A percentile compares a stretch with the other conserved stretches of the same genome.
These are phyloP conservation scores for Scotopteryx bipunctaria DNA, from an alignment of 2,888 invertebrate genomes.

Conservation along the genomic window DNA sequence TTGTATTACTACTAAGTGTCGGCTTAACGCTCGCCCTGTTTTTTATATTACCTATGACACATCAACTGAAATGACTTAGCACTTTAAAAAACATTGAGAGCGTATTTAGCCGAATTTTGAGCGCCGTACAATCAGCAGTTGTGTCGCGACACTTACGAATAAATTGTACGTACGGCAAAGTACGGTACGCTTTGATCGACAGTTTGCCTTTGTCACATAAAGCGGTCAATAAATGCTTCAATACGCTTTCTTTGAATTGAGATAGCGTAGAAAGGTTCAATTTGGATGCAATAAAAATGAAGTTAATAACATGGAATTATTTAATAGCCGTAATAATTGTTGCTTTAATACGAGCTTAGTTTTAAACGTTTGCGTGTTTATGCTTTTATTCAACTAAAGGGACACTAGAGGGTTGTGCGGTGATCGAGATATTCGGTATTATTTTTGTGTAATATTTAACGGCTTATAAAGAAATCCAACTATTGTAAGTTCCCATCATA, in stretches of 20 bases:
- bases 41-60: too few species aligned
- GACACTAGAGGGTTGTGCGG: background rate
- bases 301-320: constrained; percentile 53
- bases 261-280: constrained; percentile 61
- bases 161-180: background rate
- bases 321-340: constrained; percentile 46
- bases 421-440: too few species aligned
- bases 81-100: too few species aligned
- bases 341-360: constrained; percentile 40
- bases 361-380: constrained; percentile 45
- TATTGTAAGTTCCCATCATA: too few species aligned
- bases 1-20: too few species aligned
- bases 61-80: too few species aligned
- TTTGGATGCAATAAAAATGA: constrained; percentile 60
- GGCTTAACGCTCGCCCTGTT: too few species aligned
- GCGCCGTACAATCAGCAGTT: too few species aligned
- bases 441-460: too few species aligned
- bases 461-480: too few species aligned
- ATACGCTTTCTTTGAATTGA: constrained; percentile 60
- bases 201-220: constrained; percentile 51
- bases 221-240: constrained; percentile 67
- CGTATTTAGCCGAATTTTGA: too few species aligned
- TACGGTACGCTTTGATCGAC: constrained; percentile 2
- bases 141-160: too few species aligned
- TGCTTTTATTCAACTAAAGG: constrained; percentile 13